These are phyloP conservation scores for Pollimyrus isidori DNA, from an alignment of 2,113 vertebrate genomes.

Conservation along the genomic window DNA sequence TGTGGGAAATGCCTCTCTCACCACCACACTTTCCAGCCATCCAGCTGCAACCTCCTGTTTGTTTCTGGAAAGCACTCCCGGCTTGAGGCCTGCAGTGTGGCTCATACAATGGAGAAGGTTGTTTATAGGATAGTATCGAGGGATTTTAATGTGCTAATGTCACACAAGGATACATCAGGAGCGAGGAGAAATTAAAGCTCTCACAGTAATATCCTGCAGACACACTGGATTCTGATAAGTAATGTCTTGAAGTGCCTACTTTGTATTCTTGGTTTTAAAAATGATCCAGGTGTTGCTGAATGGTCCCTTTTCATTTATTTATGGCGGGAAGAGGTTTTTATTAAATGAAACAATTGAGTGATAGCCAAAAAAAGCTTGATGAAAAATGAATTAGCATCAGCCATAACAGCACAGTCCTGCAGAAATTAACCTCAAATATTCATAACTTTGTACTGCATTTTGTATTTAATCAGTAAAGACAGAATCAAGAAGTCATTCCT, in stretches of 20 bases:
- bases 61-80: neutral
- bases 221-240: neutral
- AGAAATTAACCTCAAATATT: neutral
- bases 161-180: neutral
- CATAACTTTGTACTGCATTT: neutral
- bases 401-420: neutral
- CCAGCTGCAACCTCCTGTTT: neutral
- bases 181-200: neutral
- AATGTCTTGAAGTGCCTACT: neutral
- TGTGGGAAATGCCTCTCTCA: constrained; percentile 21
- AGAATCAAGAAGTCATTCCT: neutral
- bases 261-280: neutral
- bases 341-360: neutral
- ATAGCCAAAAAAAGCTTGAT: neutral
- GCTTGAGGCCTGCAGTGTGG: neutral
- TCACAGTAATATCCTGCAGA: neutral
- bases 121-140: neutral
- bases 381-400: neutral
- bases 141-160: neutral
- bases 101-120: neutral
- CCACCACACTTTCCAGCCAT: constrained; percentile 1
- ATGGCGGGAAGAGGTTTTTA: neutral
- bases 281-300: neutral
- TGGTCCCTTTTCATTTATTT: neutral
- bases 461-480: neutral